phyloP scores from a whole-genome alignment of 2,113 vertebrate genomes.

The Rhodinocichla rosea region DNA sequence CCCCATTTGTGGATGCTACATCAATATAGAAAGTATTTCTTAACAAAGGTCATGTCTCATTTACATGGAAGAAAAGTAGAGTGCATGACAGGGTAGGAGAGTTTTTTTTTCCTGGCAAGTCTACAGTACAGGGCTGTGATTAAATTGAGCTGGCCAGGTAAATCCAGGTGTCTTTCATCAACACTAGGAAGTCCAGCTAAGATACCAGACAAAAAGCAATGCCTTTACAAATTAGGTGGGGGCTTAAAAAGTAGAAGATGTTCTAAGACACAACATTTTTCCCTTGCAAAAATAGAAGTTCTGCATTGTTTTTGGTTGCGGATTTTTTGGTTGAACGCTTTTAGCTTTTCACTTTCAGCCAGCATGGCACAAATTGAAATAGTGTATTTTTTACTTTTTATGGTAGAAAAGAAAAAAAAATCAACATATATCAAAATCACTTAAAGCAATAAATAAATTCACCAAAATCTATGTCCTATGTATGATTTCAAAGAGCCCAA shows the following conservation, averaged over 20 bases:
- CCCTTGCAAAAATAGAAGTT: neutral
- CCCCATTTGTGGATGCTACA: slow-evolving; percentile 40
- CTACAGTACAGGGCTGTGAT: neutral
- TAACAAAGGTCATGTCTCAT: slow-evolving; percentile 28
- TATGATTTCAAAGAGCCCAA: neutral
- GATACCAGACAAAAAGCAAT: neutral
- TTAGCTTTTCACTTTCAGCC: neutral
- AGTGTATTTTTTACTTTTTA: neutral
- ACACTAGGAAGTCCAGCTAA: neutral
- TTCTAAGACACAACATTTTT: neutral
- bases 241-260: neutral
- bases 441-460: neutral
- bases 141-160: neutral
- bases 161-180: neutral
- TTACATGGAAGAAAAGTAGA: neutral
- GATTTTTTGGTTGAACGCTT: fast-evolving
- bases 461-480: neutral
- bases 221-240: neutral
- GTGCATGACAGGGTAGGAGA: neutral
- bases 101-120: neutral
- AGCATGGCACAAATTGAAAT: neutral
- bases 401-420: neutral
- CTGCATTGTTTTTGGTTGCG: fast-evolving
- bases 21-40: slow-evolving; percentile 43
- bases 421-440: neutral